Evolutionary conservation across 2,888 invertebrate species (phyloP).

Genomic region (Criorhina ranunculi): DNA sequence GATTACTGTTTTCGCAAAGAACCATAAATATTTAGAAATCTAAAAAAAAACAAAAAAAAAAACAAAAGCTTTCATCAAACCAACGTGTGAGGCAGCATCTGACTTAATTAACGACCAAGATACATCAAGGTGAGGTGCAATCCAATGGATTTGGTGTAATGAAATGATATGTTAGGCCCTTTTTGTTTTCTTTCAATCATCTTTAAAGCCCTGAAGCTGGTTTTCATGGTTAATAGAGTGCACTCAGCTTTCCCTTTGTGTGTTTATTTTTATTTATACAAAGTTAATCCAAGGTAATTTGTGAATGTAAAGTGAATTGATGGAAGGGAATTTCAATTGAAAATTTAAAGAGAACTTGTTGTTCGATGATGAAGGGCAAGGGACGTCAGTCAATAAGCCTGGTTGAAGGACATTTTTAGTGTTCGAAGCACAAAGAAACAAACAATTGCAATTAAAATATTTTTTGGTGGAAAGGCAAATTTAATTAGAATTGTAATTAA

Average conservation of each 20-base stretch:
- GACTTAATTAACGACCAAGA: slow-evolving; percentile 6
- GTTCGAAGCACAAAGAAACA: slow-evolving; percentile 1
- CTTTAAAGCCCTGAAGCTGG: background rate
- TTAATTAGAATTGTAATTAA: background rate
- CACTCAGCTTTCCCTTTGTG: slow-evolving; percentile 33
- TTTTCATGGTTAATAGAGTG: slow-evolving; percentile 34
- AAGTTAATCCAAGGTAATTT: slow-evolving; percentile 27
- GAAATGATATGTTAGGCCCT: slow-evolving; percentile 1
- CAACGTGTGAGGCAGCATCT: background rate
- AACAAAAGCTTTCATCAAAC: background rate
- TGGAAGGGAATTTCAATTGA: slow-evolving; percentile 4
- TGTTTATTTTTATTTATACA: slow-evolving; percentile 5
- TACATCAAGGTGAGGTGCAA: slow-evolving; percentile 36
- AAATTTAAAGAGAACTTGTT: background rate
- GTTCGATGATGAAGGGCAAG: background rate
- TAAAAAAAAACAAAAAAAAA: no score
- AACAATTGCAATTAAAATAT: background rate
- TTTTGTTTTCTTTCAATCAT: background rate
- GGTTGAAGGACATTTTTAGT: background rate
- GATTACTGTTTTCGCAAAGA: background rate
- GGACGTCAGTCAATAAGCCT: background rate
- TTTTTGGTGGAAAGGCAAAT: background rate
- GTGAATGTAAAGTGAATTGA: background rate
- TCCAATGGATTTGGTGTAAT: slow-evolving; percentile 10
- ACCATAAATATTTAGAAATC: background rate